A percentile compares a stretch with the other conserved stretches of the same genome.
These are phyloP conservation scores for Phyllostomus hastatus DNA, from an alignment of 2,113 vertebrate genomes.

Conservation along the genomic window DNA sequence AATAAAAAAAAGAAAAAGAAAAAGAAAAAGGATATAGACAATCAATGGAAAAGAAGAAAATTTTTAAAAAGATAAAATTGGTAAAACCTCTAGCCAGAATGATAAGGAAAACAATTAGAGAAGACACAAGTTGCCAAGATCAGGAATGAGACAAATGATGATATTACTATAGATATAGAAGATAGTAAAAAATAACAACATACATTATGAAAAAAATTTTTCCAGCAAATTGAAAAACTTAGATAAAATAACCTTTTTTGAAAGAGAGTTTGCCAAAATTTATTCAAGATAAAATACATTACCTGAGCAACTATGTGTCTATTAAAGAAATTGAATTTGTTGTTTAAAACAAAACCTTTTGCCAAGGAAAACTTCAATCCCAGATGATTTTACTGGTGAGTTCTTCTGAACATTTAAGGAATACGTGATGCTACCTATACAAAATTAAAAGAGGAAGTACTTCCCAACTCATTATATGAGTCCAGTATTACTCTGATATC, in stretches of 20 bases:
- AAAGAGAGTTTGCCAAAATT: neutral
- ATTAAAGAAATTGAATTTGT: neutral
- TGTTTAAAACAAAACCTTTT: neutral
- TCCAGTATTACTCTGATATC: too few relatives aligned
- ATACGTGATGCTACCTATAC: too few relatives aligned
- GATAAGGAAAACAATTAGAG: neutral
- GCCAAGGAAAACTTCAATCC: neutral
- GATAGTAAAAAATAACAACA: neutral
- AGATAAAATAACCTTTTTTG: neutral
- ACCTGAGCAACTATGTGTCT: neutral
- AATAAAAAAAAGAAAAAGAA: neutral
- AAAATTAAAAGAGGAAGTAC: too few relatives aligned
- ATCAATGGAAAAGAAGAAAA: neutral
- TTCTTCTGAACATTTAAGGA: too few relatives aligned
- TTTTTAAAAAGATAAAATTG: neutral
- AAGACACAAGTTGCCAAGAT: neutral
- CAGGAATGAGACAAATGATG: neutral
- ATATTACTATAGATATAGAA: neutral
- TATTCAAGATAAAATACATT: neutral
- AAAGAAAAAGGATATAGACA: neutral
- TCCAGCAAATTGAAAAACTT: neutral
- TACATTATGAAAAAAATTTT: neutral
- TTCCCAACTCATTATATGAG: too few relatives aligned
- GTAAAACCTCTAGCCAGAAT: neutral
- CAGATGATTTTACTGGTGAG: neutral